Evolutionary conservation across 2,797 vertebrate genomes (phyloP), one percentile per base, ranked within the genome.

Genomic region (Glossophaga mutica): DNA sequence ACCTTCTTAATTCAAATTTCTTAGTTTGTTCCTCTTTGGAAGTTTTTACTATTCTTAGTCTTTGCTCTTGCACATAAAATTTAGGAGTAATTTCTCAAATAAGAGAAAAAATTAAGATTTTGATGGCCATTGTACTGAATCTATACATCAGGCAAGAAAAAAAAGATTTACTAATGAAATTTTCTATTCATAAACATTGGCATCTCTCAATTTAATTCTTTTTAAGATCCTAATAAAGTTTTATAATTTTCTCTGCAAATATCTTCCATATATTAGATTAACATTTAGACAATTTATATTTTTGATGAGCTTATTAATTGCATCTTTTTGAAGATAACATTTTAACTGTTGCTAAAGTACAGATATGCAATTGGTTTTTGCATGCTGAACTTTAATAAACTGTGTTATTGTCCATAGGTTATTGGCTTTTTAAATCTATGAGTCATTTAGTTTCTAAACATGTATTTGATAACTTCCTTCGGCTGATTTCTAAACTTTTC

Each of bases 121-220:
- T 79, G 44, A 91, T 68, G 83, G 44, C 4, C 44, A 65, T 16
- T 92, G 55, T 29, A 74, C 16, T 95, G 65, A 85, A 83, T 90
- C n/a, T 81, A 88, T 29, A 70, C n/a, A 89, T 86, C 16, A 59
- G 6, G 10, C 46, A 18, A 34, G 32, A 73, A 86, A 55, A 19
- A 10, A 87, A 57, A 90, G 22, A 68, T 62, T 39, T 39, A 79
- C 16, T 84, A 65, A 1, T 84, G 55, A 65, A 6, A 83, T 91
- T 91, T 94, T 29, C 39, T 96, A 67, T 39, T 86, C 8, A 44
- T 46, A 21, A 67, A 78, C 24, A 48, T 44, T 65, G 55, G 22
- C 57, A 91, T 74, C 24, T 74, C 26, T 83, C 12, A 89, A 62
- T 92, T 70, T 92, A 65, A 26, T 83, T 90, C 19, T 93, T 93